phyloP scores from a whole-genome alignment of 2,113 vertebrate species.

The Catharus minimus region DNA sequence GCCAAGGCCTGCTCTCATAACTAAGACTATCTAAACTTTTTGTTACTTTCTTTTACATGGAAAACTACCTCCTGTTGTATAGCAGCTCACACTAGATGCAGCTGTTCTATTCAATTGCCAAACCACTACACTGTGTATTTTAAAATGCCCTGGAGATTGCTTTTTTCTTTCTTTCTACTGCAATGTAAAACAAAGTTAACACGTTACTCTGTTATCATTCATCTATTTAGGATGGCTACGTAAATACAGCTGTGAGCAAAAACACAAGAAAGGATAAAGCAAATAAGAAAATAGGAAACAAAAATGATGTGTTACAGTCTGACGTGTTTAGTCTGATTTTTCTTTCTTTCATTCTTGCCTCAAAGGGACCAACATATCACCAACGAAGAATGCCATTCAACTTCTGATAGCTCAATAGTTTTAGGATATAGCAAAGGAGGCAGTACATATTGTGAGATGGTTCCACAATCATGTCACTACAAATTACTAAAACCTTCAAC shows the following conservation, averaged over 20 bases:
- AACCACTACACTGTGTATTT: neutral
- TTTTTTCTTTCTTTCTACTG: neutral
- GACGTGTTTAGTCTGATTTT: neutral
- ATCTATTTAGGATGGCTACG: neutral
- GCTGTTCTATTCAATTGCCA: neutral
- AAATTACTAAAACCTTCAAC: neutral
- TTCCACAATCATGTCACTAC: neutral
- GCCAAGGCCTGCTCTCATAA: neutral
- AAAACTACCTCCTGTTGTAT: neutral
- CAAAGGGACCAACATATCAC: neutral
- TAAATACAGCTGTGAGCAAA: neutral
- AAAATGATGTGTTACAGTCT: neutral
- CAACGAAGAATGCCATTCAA: neutral
- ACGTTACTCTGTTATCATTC: neutral
- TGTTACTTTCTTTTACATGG: too few relatives aligned
- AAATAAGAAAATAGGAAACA: neutral
- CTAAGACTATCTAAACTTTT: neutral
- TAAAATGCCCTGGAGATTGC: neutral
- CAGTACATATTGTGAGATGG: neutral
- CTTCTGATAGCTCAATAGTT: neutral
- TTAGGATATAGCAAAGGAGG: neutral
- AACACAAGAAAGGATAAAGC: neutral
- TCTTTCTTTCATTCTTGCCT: neutral
- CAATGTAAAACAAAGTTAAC: neutral
- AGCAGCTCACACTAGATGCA: neutral